A percentile compares a stretch with the other conserved stretches of the same genome.
Evolutionary conservation across 2,888 invertebrate species (phyloP).

Genomic region (Choristoneura rosaceana): DNA sequence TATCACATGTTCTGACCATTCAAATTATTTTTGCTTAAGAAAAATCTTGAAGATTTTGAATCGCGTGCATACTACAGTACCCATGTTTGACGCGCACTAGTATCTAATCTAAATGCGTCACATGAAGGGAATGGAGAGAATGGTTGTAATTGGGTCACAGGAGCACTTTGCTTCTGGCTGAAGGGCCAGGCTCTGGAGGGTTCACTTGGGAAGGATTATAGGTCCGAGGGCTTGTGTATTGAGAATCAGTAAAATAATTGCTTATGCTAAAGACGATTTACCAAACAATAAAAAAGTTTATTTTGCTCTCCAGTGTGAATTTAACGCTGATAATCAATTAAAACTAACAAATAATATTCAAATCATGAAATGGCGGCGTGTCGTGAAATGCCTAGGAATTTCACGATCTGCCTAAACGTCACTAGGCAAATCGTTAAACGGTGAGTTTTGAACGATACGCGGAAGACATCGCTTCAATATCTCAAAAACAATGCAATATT

Average conservation of each 20-base stretch:
- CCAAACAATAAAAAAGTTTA: background rate
- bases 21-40: background rate
- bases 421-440: too few species aligned
- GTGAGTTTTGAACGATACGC: too few species aligned
- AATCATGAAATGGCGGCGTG: too few species aligned
- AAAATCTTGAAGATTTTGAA: slow-evolving; percentile 4
- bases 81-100: slow-evolving; percentile 14
- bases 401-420: too few species aligned
- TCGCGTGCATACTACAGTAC: slow-evolving; percentile 10
- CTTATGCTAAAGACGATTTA: background rate
- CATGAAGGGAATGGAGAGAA: slow-evolving; percentile 32
- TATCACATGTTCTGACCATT: background rate
- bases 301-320: too few species aligned
- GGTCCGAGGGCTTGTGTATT: background rate
- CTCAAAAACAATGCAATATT: background rate
- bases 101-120: slow-evolving; percentile 37
- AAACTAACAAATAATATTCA: too few species aligned
- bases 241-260: background rate
- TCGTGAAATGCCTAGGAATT: too few species aligned
- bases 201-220: background rate
- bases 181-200: slow-evolving; percentile 13
- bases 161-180: slow-evolving; percentile 22
- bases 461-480: background rate
- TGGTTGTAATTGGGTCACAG: slow-evolving; percentile 39
- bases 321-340: too few species aligned